These are phyloP conservation scores for Machimus rusticus DNA, from an alignment of 2,888 invertebrate species.

Conservation along the genomic window DNA sequence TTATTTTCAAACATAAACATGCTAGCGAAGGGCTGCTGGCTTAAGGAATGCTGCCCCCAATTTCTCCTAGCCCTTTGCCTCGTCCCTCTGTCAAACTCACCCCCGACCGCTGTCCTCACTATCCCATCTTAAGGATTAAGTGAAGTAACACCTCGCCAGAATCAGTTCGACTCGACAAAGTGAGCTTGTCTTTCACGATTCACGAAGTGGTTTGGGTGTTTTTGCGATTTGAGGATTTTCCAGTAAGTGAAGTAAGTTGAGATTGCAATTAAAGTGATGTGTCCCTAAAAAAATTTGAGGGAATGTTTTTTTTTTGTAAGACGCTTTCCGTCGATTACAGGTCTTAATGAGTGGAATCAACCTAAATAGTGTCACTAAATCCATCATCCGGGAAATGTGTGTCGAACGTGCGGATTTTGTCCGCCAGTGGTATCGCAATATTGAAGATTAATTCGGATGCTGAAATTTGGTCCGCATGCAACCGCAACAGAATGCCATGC, in stretches of 20 bases:
- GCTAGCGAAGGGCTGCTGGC: not conserved
- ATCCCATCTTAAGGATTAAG: constrained; percentile 15
- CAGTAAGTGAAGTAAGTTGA: not conserved
- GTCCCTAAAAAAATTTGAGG: not conserved
- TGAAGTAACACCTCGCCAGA: not conserved
- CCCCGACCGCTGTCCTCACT: not conserved
- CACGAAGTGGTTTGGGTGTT: not conserved
- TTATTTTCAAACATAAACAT: constrained; percentile 18
- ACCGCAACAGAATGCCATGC: not conserved
- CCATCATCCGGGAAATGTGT: not conserved
- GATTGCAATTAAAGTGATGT: constrained; percentile 3
- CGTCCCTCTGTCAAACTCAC: not conserved
- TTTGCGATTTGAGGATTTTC: not conserved
- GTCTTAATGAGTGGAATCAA: not conserved
- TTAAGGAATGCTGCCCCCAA: not conserved
- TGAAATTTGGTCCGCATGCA: not conserved
- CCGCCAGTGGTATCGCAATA: not conserved
- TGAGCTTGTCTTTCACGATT: not conserved
- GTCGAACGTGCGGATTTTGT: not conserved
- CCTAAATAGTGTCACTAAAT: not conserved
- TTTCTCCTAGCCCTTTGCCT: not conserved
- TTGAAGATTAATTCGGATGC: not conserved
- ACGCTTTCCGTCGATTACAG: not conserved
- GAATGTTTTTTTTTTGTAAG: not conserved
- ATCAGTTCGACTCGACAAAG: not conserved